phyloP scores from a whole-genome alignment of 2,797 vertebrate species.

The Halcyon chelicuti region DNA sequence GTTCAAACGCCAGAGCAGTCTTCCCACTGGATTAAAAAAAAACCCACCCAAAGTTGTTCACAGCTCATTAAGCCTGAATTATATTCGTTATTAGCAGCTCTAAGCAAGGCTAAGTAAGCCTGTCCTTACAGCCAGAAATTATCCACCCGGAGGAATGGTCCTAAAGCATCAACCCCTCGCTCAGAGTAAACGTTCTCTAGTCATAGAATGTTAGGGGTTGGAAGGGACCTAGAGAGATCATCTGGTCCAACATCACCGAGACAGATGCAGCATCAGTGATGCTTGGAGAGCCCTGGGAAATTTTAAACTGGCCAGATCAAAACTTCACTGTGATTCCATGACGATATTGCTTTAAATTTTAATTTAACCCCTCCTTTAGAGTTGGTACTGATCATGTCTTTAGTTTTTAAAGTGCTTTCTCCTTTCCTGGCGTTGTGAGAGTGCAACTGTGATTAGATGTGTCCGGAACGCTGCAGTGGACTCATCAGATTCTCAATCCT shows the following conservation, averaged over 20 bases:
- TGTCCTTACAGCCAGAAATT: background rate
- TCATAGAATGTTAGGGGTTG: no score
- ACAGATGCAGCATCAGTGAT: background rate
- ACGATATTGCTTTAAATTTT: background rate
- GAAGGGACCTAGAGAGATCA: no score
- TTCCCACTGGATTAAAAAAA: background rate
- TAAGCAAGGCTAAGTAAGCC: background rate
- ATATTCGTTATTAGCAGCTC: background rate
- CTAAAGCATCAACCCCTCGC: background rate
- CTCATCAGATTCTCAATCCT: background rate
- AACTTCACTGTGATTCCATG: background rate
- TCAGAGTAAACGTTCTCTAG: background rate
- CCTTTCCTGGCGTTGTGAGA: background rate
- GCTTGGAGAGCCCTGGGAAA: background rate
- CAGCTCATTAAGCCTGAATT: background rate
- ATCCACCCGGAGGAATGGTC: background rate
- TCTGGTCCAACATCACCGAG: no score
- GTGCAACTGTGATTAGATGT: background rate
- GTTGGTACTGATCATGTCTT: background rate
- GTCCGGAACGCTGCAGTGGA: background rate
- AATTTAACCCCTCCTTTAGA: background rate
- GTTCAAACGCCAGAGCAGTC: background rate
- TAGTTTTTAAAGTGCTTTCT: conserved; percentile 1
- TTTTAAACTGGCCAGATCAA: background rate
- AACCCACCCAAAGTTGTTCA: background rate